Percentiles rank a stretch among this genome's conserved stretches.
Conservation (phyloP, 30 jellyfish, hydroid and myxozoan genomes). For the Cassiopea xamachana region DNA sequence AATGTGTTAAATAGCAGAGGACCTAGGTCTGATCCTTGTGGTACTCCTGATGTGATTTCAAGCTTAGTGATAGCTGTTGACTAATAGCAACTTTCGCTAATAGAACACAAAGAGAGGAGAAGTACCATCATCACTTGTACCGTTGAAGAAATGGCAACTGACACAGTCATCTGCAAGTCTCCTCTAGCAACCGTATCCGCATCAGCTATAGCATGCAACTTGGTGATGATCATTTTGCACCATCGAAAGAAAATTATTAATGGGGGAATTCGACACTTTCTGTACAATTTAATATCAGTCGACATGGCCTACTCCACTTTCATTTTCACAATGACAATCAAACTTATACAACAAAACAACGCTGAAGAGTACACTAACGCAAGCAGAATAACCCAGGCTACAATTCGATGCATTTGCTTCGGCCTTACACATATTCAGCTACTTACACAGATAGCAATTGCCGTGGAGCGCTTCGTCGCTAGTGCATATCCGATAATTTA, state of each 20-base stretch:
- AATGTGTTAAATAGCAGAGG: no score
- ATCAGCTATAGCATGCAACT: slow-evolving; percentile 7
- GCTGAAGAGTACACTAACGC: no score
- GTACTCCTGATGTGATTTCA: no score
- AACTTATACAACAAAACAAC: not conserved
- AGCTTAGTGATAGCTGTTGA: no score
- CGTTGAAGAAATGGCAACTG: not conserved
- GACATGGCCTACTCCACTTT: not conserved
- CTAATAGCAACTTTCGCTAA: no score
- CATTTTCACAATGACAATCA: not conserved
- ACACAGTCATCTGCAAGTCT: not conserved
- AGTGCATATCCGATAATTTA: slow-evolving; percentile 2
- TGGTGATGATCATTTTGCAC: not conserved
- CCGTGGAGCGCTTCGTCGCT: slow-evolving; percentile 14
- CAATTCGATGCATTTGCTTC: slow-evolving; percentile 6
- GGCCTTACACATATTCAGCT: not conserved
- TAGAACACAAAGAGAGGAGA: no score
- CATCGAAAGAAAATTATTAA: not conserved
- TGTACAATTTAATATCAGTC: not conserved
- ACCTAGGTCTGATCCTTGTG: no score
- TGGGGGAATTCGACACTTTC: slow-evolving; percentile 12
- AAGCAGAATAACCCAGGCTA: not conserved
- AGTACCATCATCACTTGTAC: not conserved
- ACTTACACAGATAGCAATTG: slow-evolving; percentile 13
- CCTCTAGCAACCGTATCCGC: not conserved